Evolutionary conservation across 1,140 invertebrate species (phyloP).

Genomic region (Yoshiicerus persimilis): DNA sequence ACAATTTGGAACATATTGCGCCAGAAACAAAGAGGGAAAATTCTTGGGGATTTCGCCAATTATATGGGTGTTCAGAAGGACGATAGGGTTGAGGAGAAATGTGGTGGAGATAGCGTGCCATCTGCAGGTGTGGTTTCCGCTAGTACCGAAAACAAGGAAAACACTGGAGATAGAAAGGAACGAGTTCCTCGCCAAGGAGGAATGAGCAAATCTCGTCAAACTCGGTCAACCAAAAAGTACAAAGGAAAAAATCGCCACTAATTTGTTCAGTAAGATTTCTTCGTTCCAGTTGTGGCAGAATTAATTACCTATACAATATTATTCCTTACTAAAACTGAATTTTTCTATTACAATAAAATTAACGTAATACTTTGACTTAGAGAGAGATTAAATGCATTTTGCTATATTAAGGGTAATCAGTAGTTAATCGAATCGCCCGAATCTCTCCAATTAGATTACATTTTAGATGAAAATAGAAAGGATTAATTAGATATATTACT

Average conservation of each 20-base stretch:
- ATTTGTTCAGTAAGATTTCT: no score
- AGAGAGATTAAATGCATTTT: no score
- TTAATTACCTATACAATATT: neutral
- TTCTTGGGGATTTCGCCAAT: conserved; percentile 6
- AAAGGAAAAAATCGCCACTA: conserved; percentile 42
- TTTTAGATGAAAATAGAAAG: no score
- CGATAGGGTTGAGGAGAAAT: neutral
- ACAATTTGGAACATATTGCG: conserved; percentile 6
- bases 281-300: neutral
- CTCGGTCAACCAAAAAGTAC: conserved; percentile 15
- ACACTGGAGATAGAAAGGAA: neutral
- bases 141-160: neutral
- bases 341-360: no score
- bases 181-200: neutral
- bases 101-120: neutral
- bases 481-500: no score
- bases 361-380: no score
- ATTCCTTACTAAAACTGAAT: neutral
- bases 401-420: no score
- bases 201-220: neutral
- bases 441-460: no score
- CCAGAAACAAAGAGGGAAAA: conserved; percentile 22
- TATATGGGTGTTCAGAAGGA: neutral
- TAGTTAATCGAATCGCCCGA: no score
- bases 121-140: neutral